Conservation (phyloP, 2,113 vertebrate genomes). For the Addax nasomaculatus region DNA sequence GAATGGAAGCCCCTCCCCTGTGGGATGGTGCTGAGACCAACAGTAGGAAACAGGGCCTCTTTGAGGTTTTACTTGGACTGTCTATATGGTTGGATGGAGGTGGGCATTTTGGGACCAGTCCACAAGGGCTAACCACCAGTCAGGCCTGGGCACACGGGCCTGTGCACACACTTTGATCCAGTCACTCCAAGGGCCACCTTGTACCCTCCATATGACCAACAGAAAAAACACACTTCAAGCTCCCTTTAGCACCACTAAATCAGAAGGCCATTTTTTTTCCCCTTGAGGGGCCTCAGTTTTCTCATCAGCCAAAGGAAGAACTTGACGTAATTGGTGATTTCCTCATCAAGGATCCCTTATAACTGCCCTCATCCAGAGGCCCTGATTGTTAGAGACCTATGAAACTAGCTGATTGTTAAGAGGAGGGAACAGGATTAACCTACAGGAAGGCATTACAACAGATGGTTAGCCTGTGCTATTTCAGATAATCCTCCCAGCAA, state of each 20-base stretch:
- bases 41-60: neutral
- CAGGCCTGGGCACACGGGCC: neutral
- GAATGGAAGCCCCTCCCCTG: neutral
- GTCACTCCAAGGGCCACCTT: neutral
- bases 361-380: neutral
- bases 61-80: neutral
- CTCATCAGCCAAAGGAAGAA: neutral
- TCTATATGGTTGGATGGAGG: neutral
- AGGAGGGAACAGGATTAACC: neutral
- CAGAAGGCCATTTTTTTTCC: neutral
- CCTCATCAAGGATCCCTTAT: neutral
- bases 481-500: neutral
- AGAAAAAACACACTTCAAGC: neutral
- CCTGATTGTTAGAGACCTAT: neutral
- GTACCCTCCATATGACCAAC: neutral
- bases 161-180: neutral
- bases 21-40: neutral
- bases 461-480: neutral
- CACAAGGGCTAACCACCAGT: neutral
- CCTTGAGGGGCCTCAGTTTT: neutral
- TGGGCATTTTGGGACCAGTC: neutral
- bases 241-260: neutral
- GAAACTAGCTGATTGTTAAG: neutral
- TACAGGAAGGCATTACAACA: rapidly evolving
- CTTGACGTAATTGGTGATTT: neutral